These are phyloP conservation scores for Pegea sp. DNA, from an alignment of 23 tunicate species.

Conservation along the genomic window DNA sequence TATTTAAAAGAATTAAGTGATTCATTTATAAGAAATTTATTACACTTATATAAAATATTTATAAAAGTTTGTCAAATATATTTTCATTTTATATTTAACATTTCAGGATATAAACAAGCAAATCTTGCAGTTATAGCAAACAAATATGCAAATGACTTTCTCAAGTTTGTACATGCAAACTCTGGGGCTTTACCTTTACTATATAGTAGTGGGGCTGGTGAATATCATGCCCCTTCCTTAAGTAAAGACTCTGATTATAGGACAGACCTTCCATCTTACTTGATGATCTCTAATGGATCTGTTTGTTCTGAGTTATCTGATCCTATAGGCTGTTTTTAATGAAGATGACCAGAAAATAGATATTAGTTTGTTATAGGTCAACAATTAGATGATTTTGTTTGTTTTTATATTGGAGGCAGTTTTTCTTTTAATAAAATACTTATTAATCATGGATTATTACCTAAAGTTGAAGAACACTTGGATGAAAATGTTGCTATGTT, in stretches of 20 bases:
- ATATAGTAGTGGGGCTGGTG: conserved; percentile 52
- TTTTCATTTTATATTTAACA: too few relatives aligned
- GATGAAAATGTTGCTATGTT: conserved; percentile 27
- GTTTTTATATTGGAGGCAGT: conserved; percentile 74
- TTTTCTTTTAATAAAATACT: conserved; percentile 47
- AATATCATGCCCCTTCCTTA: conserved; percentile 11
- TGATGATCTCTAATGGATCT: conserved; percentile 15
- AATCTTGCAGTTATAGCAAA: conserved; percentile 45
- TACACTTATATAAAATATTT: too few relatives aligned
- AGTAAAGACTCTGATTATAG: conserved; percentile 39
- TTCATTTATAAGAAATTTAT: too few relatives aligned
- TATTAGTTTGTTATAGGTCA: too few relatives aligned
- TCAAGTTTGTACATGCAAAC: conserved; percentile 26
- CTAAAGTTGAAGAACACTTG: not conserved
- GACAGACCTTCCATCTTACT: conserved; percentile 43
- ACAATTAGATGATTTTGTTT: too few relatives aligned
- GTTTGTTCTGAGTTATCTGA: conserved; percentile 5
- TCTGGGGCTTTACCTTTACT: conserved; percentile 51
- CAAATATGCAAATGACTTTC: conserved; percentile 29
- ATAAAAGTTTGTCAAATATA: too few relatives aligned
- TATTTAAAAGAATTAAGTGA: too few relatives aligned
- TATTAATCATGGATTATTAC: conserved; percentile 10
- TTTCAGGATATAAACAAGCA: conserved; percentile 80
- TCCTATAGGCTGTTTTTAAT: conserved; percentile 11
- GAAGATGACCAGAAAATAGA: too few relatives aligned